These are phyloP conservation scores for Hafferia zeledoni DNA, from an alignment of 2,797 vertebrate species.

Conservation along the genomic window DNA sequence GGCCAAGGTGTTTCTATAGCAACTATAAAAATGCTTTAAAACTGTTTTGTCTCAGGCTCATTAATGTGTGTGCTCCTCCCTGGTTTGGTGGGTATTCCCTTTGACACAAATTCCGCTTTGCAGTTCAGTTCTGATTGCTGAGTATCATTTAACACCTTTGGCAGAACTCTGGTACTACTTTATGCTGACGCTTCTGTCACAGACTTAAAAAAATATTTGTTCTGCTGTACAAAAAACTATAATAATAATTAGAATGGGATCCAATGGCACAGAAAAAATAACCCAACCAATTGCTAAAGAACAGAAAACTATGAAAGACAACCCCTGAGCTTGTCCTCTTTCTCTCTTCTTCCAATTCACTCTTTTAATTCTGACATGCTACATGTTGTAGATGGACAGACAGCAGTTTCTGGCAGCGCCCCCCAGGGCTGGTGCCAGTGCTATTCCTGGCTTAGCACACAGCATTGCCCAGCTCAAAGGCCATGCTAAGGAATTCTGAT, in stretches of 20 bases:
- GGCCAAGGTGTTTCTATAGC: constrained; percentile 84
- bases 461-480: not conserved
- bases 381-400: not conserved
- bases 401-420: not conserved
- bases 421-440: not conserved
- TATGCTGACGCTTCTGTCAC: not conserved
- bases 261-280: not conserved
- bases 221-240: not conserved
- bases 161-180: constrained; percentile 7
- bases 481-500: constrained; percentile 20
- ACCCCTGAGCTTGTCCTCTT: not conserved
- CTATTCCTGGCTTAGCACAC: not conserved
- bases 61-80: constrained; percentile 76
- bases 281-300: not conserved
- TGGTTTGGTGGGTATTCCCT: constrained; percentile 74
- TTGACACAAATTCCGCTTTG: constrained; percentile 67
- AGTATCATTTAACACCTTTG: not conserved
- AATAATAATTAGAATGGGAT: not conserved
- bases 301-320: not conserved
- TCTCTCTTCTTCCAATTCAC: constrained; percentile 35
- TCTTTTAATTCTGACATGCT: not conserved
- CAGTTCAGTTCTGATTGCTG: constrained; percentile 64
- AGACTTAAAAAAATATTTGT: constrained; percentile 39
- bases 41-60: constrained; percentile 78
- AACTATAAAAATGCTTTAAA: constrained; percentile 83